Conservation (phyloP, 2,888 invertebrate genomes). For the Choristoneura rosaceana region DNA sequence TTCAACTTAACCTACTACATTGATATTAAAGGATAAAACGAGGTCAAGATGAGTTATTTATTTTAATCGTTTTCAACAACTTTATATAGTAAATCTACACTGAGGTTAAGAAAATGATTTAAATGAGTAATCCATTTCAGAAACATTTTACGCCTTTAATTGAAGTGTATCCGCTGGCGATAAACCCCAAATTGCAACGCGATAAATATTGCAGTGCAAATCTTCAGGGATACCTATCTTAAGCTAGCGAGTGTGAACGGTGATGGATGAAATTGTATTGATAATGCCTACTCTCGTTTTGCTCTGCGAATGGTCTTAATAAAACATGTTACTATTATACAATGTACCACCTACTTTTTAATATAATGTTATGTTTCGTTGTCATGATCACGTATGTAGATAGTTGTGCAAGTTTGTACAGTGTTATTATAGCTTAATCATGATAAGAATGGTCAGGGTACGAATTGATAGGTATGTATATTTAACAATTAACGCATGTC, state of each 20-base stretch:
- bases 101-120: background rate
- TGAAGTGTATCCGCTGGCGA: slow-evolving; percentile 61
- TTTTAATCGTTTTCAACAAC: slow-evolving; percentile 10
- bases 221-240: slow-evolving; percentile 56
- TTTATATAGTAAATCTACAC: too few relatives aligned
- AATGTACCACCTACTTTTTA: slow-evolving; percentile 6
- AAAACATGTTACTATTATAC: slow-evolving; percentile 24
- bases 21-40: slow-evolving; percentile 20
- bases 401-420: slow-evolving; percentile 26
- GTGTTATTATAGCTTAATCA: background rate
- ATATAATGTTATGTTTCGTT: slow-evolving; percentile 14
- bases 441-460: background rate
- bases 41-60: slow-evolving; percentile 5
- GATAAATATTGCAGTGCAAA: slow-evolving; percentile 48
- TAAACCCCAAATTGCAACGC: slow-evolving; percentile 57
- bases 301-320: slow-evolving; percentile 58
- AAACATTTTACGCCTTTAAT: slow-evolving; percentile 46
- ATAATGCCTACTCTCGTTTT: slow-evolving; percentile 50
- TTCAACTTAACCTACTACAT: slow-evolving; percentile 37
- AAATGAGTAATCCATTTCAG: slow-evolving; percentile 45
- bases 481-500: slow-evolving; percentile 47
- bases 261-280: slow-evolving; percentile 74
- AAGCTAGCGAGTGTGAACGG: slow-evolving; percentile 74
- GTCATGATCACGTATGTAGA: slow-evolving; percentile 14
- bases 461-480: slow-evolving; percentile 35